Conservation (phyloP, 2,797 vertebrate genomes). For the Tamandua tetradactyla region DNA sequence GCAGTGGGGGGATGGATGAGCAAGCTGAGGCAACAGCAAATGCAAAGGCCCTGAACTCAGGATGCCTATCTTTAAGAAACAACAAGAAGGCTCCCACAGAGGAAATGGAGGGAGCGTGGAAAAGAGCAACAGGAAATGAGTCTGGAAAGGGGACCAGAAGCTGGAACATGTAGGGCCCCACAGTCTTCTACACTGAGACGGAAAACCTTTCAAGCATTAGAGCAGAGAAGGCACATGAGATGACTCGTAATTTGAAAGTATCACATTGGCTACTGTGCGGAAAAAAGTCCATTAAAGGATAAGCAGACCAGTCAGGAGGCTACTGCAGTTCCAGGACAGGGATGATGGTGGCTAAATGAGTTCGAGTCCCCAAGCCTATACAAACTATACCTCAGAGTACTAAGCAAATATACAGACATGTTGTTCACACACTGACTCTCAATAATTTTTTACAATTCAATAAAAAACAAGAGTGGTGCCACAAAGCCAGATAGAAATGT, state of each 20-base stretch:
- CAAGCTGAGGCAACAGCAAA: background rate
- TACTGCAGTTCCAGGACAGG: background rate
- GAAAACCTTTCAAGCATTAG: background rate
- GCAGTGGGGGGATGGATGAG: background rate
- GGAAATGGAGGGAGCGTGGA: background rate
- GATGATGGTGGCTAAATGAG: background rate
- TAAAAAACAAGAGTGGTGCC: background rate
- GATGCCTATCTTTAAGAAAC: background rate
- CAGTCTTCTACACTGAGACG: background rate
- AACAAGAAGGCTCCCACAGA: background rate
- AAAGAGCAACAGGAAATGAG: background rate
- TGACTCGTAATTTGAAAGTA: background rate
- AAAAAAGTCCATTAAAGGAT: background rate
- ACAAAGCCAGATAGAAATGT: conserved; percentile 36
- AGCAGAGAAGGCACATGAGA: background rate
- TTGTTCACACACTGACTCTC: background rate
- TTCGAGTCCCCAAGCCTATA: background rate
- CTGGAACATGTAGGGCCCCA: background rate
- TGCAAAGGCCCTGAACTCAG: background rate
- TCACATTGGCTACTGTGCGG: background rate
- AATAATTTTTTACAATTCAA: conserved; percentile 16
- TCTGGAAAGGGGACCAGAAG: background rate
- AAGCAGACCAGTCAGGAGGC: background rate
- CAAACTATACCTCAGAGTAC: background rate
- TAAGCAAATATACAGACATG: background rate